Evolutionary conservation across 2,888 invertebrate species (phyloP).

Genomic region (Creontiades dilutus): DNA sequence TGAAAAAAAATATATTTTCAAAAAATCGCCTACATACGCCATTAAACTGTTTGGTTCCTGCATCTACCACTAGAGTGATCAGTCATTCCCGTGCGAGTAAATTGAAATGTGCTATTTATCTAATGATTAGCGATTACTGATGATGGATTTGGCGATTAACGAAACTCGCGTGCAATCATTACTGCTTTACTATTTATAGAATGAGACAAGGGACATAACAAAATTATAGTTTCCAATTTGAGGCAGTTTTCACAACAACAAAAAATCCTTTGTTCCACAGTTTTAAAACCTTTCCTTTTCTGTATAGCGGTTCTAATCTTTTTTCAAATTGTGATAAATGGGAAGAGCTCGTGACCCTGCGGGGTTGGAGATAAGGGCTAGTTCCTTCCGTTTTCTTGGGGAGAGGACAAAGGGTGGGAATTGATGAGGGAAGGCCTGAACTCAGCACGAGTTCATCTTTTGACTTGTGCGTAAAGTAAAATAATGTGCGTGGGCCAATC

Average conservation of each 20-base stretch:
- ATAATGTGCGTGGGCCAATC: not conserved
- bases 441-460: not conserved
- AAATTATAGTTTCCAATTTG: not conserved
- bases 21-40: no score
- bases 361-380: slow-evolving; percentile 45
- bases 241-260: not conserved
- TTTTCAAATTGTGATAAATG: slow-evolving; percentile 68
- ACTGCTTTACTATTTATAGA: not conserved
- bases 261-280: slow-evolving; percentile 2
- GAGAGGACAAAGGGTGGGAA: slow-evolving; percentile 33
- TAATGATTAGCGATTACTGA: no score
- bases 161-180: not conserved
- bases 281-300: slow-evolving; percentile 20
- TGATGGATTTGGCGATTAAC: no score
- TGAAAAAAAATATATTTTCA: no score
- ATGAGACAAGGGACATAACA: not conserved
- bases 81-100: no score
- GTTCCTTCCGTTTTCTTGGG: slow-evolving; percentile 37
- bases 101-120: no score
- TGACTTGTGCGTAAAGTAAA: not conserved
- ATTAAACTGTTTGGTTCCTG: no score
- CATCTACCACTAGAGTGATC: no score
- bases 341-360: slow-evolving; percentile 19
- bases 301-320: slow-evolving; percentile 25
- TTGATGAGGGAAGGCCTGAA: slow-evolving; percentile 33